Evolutionary conservation across 2,113 vertebrate genomes (phyloP).

Genomic region (Phoenicopterus ruber): DNA sequence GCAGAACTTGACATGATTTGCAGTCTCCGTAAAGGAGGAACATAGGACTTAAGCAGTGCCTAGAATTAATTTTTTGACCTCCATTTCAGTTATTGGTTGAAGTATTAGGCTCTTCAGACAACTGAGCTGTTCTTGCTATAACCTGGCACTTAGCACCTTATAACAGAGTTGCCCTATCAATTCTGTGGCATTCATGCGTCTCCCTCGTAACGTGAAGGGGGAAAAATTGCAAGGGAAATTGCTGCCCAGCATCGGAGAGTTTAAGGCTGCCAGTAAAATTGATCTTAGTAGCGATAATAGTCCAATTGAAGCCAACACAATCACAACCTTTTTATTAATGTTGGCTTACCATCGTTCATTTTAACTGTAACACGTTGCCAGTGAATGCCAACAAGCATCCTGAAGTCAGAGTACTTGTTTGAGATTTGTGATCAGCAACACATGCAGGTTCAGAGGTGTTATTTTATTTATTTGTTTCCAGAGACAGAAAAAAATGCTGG

Average conservation of each 20-base stretch:
- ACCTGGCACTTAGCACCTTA: neutral
- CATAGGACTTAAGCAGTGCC: neutral
- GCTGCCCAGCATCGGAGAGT: neutral
- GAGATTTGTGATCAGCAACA: neutral
- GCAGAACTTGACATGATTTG: constrained; percentile 56
- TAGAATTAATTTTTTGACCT: constrained; percentile 54
- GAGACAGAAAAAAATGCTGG: neutral
- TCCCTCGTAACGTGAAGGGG: neutral
- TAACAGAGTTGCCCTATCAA: neutral
- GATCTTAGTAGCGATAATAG: neutral
- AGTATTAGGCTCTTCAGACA: constrained; percentile 2
- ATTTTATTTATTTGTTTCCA: neutral
- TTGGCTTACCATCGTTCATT: neutral
- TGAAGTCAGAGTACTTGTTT: neutral
- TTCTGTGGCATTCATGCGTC: neutral
- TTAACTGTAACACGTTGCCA: neutral
- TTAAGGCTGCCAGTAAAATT: neutral
- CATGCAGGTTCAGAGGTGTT: neutral
- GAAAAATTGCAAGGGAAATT: neutral
- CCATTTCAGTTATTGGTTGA: constrained; percentile 33
- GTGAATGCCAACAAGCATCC: neutral
- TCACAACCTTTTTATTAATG: neutral
- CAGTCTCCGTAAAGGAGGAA: neutral
- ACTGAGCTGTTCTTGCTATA: neutral
- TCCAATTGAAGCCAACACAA: neutral